Base-by-base conservation (phyloP, 2,113 vertebrate species). In the Ovibos moschatus region DNA sequence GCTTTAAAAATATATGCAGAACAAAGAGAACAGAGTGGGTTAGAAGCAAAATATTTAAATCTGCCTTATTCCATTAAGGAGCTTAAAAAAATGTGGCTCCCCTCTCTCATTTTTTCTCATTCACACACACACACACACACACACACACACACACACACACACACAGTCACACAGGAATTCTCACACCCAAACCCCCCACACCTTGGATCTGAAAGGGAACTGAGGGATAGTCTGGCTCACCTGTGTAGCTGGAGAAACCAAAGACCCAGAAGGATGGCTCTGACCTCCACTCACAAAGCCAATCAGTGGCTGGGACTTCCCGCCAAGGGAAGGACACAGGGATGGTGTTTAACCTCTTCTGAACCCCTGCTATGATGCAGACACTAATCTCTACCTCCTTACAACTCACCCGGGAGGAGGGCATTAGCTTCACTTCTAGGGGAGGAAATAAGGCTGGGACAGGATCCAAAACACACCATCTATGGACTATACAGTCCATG, bases 21-120 rank as follows among this genome's bases (percentile, higher is more conserved):
- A 92, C 94, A 88, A 96, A 96, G 84, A 89, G 51, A 92, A 83
- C 94, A 74, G 82, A 71, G 36, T 71, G 55, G 47, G 47, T 88
- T 96, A 50, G 81, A 91, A 96, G 91, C 51, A 94, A 95, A 98
- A 96, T 98, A 97, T 95, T 97, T 94, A 96, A 98, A 95, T 92
- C 94, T 96, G 76, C 62, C 83, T 71, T 95, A 64, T 83, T 96
- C 86, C 79, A 89, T 89, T 94, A 97, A 91, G 16, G 27, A 71
- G 62, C 50, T 51, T 57, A 93, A 82, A 84, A 97, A 53, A 89
- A 67, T 12, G 45, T 19, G 79, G 21, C 13, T 9, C 25, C 21
- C 33, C 47, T 45, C 58, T 45, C 57, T 28, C 43, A 19, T 76
- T 8, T 67, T 71, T 36, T 71, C 10, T 76, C 36, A 74, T 43